Evolutionary conservation across 2,888 invertebrate species (phyloP), one percentile per base, ranked within the genome.

Genomic region (Hypomecis atomaria): DNA sequence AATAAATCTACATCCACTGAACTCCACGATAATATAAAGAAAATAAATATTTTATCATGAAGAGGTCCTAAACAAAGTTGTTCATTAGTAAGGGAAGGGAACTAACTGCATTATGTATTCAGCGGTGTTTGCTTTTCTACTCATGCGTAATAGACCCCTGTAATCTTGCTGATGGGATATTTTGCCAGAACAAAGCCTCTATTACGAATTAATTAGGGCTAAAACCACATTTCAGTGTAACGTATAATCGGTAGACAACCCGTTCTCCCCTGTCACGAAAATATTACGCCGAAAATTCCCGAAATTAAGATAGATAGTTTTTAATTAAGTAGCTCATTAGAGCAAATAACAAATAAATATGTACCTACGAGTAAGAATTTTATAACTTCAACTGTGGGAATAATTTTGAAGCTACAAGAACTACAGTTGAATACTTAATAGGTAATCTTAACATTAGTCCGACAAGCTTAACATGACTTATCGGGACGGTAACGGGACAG

Each of bases 21-120:
- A 49, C 11, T 49, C n/a, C 11, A 9, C 36, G 7, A 0, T 37
- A 49, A 40, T 40, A 33, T 50, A 13, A 4, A 23, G 13, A 52
- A 10, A 52, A 52, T 52, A 23, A 38, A 40, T 52, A 52, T 52
- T 40, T 23, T 33, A 52, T 50, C 6, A 53, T 45, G 38, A 38
- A 11, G 13, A 45, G 10, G 45, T 56, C 49, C 50, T 59, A 55
- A 60, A 61, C 64, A 64, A 64, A 56, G 45, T 48, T 61, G 47
- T 57, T 68, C 59, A 61, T 69, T 66, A 66, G 63, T 58, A 11
- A 10, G 49, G 49, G 43, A 11, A 60, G 60, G 62, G 58, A 67
- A 66, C 54, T 50, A 65, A 59, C 56, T 53, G 59, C 65, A 62
- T 67, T 56, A 61, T 47, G 23, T 59, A 69, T 71, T 67, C 64